Evolutionary conservation across 1,140 invertebrate species (phyloP), one percentile per base, ranked within the genome.

Genomic region (Musca domestica): DNA sequence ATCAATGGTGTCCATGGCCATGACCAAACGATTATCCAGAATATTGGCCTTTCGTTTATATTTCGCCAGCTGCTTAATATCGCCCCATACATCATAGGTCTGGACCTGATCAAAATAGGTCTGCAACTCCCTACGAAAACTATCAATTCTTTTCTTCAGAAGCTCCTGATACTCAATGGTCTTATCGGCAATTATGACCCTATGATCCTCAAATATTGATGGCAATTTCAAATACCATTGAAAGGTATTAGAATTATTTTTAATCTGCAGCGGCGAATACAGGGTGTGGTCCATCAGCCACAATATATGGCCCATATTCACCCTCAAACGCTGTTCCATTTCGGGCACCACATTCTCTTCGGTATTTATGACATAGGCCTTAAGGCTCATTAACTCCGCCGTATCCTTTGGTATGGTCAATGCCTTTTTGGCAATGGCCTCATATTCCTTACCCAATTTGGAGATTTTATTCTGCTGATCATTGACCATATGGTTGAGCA

Each of bases 21-120:
- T 74, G 0, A 87, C 76, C 70, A 92, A 80, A 67, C 87, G 83
- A 64, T 88, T 85, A 75, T 96, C 90, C 0, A 98, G 78, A 47
- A 87, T 83, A 12, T 86, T 87, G 1, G 95, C 92, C 67, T 94
- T 91, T 46, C 90, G 90, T 25, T 94, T 87, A 80, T 98, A 98
- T 71, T 91, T 90, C 25, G 89, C 85, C 49, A 98, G 85, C 58
- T 95, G 90, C 17, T 91, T 87, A n/a, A 96, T 87, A 70, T 96
- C 92, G 2, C 95, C 95, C 86, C 93, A 95, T 64, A 91, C 88
- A 71, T 94, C 89, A 74, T 98, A 89, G 73, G 96, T 92, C 64
- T 96, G 89, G 30, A 94, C 89, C 78, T 95, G 89, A 70, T 89
- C 89, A 23, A 87, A 88, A 76, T 93, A 96, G 12, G 89, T 81